These are phyloP conservation scores for Epizoanthus ramosus DNA, from an alignment of 92 coral and sea anemone species.

Conservation along the genomic window DNA sequence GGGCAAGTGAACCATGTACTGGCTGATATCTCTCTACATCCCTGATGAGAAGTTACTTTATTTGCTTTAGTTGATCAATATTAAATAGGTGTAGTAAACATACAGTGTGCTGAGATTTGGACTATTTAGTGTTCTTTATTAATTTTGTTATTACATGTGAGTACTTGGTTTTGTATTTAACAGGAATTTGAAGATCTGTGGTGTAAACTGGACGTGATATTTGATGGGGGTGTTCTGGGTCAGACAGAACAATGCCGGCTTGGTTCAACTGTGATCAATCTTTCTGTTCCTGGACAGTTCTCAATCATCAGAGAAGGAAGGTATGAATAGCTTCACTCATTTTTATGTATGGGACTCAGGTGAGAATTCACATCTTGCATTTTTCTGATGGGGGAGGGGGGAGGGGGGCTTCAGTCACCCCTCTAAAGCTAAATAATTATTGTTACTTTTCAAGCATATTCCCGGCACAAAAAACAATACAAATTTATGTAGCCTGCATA, in stretches of 20 bases:
- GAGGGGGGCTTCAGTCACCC: too few species aligned
- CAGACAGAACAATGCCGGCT: constrained; percentile 79
- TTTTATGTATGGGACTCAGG: too few species aligned
- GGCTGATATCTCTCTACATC: too few species aligned
- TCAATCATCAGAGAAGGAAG: constrained; percentile 95
- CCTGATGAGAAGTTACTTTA: background rate
- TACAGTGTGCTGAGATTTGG: too few species aligned
- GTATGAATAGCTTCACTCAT: constrained; percentile 25
- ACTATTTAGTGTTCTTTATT: background rate
- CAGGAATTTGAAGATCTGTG: constrained; percentile 90
- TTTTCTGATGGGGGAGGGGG: too few species aligned
- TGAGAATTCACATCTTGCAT: too few species aligned
- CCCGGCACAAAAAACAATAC: too few species aligned
- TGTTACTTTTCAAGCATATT: too few species aligned
- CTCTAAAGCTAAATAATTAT: too few species aligned
- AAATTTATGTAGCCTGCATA: too few species aligned
- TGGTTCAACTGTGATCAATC: constrained; percentile 92
- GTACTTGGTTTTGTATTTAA: background rate
- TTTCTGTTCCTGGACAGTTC: constrained; percentile 86
- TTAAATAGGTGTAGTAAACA: background rate
- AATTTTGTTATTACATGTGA: background rate
- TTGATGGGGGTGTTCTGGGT: constrained; percentile 92
- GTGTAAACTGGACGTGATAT: constrained; percentile 80
- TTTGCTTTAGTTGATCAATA: background rate
- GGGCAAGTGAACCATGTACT: too few species aligned